Conservation (phyloP, 2,113 vertebrate species). For the Neolamprologus fasciatus region DNA sequence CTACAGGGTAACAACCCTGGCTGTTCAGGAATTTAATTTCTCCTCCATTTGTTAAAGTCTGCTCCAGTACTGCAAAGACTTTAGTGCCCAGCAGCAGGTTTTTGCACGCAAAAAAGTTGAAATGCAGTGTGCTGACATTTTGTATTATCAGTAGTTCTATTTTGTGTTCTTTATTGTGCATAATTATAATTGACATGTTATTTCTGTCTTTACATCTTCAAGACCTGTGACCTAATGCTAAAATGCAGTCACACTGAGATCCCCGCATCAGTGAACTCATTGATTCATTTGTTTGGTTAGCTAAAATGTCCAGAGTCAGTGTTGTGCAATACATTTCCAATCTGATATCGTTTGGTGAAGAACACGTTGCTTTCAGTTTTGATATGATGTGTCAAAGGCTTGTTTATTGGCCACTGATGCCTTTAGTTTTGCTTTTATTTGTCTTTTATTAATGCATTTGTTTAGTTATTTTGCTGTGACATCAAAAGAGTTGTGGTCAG, state of each 20-base stretch:
- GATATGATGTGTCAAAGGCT: not conserved
- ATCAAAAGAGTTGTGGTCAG: not conserved
- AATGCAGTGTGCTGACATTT: not conserved
- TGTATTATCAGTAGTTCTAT: constrained; percentile 1
- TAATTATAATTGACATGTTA: not conserved
- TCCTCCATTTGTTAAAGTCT: constrained; percentile 7
- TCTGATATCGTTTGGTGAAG: not conserved
- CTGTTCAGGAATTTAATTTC: not conserved
- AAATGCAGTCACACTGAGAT: not conserved
- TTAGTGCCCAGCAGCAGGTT: constrained; percentile 33
- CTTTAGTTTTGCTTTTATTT: not conserved
- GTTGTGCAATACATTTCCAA: not conserved
- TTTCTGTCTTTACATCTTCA: not conserved
- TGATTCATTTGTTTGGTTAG: not conserved
- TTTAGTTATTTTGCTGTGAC: not conserved
- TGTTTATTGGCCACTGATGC: not conserved
- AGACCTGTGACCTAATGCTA: not conserved
- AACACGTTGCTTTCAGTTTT: not conserved
- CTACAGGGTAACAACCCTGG: not conserved
- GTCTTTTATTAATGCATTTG: not conserved
- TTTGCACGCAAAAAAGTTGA: not conserved
- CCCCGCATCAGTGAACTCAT: not conserved
- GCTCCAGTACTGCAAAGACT: not conserved
- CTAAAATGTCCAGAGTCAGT: not conserved
- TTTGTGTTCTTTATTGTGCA: not conserved